These are phyloP conservation scores for Ceratina japonica DNA, from an alignment of 1,140 invertebrate species.

Conservation along the genomic window DNA sequence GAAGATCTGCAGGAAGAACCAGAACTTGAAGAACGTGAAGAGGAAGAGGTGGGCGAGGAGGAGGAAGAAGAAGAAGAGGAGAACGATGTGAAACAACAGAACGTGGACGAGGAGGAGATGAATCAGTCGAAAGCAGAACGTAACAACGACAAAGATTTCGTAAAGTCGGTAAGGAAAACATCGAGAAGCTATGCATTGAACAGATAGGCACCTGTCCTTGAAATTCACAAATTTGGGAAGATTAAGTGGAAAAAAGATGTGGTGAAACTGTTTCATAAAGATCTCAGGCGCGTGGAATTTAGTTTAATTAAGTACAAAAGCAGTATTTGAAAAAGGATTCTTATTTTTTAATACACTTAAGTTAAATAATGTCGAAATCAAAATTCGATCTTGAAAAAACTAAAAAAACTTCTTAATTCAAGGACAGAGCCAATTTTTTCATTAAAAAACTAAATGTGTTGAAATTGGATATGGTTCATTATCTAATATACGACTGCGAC, in stretches of 20 bases:
- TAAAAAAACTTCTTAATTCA: neutral
- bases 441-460: constrained; percentile 1
- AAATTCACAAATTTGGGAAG: constrained; percentile 47
- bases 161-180: constrained; percentile 73
- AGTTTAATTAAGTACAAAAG: constrained; percentile 1
- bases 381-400: neutral
- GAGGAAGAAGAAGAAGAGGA: constrained; percentile 66
- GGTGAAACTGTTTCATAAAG: neutral
- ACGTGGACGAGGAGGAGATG: constrained; percentile 15
- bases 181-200: constrained; percentile 51
- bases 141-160: constrained; percentile 57
- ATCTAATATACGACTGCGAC: constrained; percentile 5
- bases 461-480: constrained; percentile 9
- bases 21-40: constrained; percentile 78
- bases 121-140: constrained; percentile 36
- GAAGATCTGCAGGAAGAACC: constrained; percentile 79
- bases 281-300: constrained; percentile 7
- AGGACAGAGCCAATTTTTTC: constrained; percentile 13
- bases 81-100: constrained; percentile 22
- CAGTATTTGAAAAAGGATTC: neutral
- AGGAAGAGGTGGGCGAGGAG: constrained; percentile 78
- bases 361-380: neutral
- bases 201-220: constrained; percentile 31
- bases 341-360: neutral
- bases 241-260: constrained; percentile 55